These are phyloP conservation scores for Acomys russatus DNA, from an alignment of 2,797 vertebrate species.

Conservation along the genomic window DNA sequence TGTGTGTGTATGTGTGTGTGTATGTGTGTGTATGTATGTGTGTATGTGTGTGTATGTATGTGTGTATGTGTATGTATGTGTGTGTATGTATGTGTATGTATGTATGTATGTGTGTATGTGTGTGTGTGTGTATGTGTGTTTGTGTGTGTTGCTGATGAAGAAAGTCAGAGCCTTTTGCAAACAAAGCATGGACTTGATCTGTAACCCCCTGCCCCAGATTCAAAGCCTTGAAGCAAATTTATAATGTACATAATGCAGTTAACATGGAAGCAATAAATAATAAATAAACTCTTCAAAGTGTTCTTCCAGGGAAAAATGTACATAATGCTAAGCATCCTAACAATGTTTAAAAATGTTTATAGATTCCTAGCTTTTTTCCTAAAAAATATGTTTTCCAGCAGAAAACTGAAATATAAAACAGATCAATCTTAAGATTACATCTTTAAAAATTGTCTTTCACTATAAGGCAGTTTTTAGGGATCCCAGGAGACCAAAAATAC, in stretches of 20 bases:
- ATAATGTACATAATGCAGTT: conserved; percentile 26
- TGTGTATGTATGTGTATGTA: background rate
- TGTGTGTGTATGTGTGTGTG: background rate
- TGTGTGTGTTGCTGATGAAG: background rate
- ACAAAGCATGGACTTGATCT: background rate
- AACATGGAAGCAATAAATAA: conserved; percentile 4
- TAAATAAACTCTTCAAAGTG: conserved; percentile 37
- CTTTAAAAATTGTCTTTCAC: conserved; percentile 47
- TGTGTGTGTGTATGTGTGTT: background rate
- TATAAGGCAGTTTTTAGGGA: conserved; percentile 48
- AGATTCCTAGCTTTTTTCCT: conserved; percentile 42
- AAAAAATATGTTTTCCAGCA: conserved; percentile 47
- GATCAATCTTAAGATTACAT: background rate
- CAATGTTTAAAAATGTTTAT: conserved; percentile 54
- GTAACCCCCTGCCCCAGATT: background rate
- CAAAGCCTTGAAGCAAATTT: conserved; percentile 65
- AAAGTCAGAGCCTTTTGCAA: background rate
- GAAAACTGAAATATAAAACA: conserved; percentile 62
- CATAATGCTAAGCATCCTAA: conserved; percentile 30
- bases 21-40: background rate
- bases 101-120: background rate
- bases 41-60: background rate
- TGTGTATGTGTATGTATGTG: background rate
- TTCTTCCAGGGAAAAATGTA: conserved; percentile 47
- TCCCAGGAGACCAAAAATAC: conserved; percentile 59